Evolutionary conservation across 2,888 invertebrate genomes (phyloP).

Genomic region (Tolmerus cingulatus): DNA sequence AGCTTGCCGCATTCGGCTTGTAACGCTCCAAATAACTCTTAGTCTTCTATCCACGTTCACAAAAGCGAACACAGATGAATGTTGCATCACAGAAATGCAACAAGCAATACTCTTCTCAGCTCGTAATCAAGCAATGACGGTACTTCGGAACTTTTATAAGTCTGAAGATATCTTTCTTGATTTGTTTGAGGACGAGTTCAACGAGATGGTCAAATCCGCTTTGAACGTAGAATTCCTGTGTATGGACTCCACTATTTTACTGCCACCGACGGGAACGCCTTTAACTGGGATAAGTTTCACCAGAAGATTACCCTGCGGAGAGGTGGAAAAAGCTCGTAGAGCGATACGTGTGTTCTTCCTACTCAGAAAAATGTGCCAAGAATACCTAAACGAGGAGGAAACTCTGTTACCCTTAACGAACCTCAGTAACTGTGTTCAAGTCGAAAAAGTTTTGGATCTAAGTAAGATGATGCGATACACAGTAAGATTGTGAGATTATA

Average conservation of each 20-base stretch:
- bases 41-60: conserved; percentile 78
- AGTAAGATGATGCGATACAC: conserved; percentile 70
- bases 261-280: conserved; percentile 95
- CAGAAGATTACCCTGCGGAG: conserved; percentile 94
- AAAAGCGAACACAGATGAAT: conserved; percentile 55
- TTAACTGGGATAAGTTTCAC: conserved; percentile 95
- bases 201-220: conserved; percentile 86
- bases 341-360: conserved; percentile 94
- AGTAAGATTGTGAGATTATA: background rate
- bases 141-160: conserved; percentile 92
- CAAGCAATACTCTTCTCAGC: conserved; percentile 72
- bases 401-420: conserved; percentile 89
- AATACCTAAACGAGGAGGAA: conserved; percentile 82
- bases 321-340: conserved; percentile 86
- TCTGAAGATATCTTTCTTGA: conserved; percentile 98
- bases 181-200: conserved; percentile 98
- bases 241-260: conserved; percentile 93
- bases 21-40: conserved; percentile 89
- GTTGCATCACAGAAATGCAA: conserved; percentile 63
- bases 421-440: conserved; percentile 86
- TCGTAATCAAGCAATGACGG: conserved; percentile 81
- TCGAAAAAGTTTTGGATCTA: conserved; percentile 93
- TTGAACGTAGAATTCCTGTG: conserved; percentile 94
- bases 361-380: conserved; percentile 80
- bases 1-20: conserved; percentile 88